These are phyloP conservation scores for Dysmachus trigonus DNA, from an alignment of 2,888 invertebrate genomes.

Conservation along the genomic window DNA sequence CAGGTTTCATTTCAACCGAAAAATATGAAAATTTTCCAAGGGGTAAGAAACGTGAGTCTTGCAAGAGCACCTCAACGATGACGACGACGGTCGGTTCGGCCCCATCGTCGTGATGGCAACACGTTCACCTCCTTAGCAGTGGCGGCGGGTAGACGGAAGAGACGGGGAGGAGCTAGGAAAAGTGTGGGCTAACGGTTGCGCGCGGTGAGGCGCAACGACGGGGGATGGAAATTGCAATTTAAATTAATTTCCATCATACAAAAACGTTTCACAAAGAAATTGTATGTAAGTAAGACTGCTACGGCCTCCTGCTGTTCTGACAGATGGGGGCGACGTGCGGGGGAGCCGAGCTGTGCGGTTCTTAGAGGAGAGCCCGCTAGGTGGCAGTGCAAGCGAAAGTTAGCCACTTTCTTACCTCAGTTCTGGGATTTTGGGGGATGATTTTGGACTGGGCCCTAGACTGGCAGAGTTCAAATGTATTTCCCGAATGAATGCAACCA, in stretches of 20 bases:
- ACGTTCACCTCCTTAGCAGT: background rate
- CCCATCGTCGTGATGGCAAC: background rate
- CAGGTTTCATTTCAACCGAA: constrained; percentile 34
- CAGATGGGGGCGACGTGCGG: background rate
- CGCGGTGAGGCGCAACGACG: background rate
- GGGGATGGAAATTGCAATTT: constrained; percentile 29
- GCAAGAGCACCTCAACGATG: too few relatives aligned
- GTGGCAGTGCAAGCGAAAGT: constrained; percentile 2
- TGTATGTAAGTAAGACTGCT: background rate
- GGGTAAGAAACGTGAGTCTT: background rate
- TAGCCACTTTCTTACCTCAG: constrained; percentile 7
- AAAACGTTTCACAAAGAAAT: constrained; percentile 20
- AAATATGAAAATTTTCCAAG: constrained; percentile 24
- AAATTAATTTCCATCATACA: constrained; percentile 36
- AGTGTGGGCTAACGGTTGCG: too few relatives aligned
- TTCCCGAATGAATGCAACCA: background rate
- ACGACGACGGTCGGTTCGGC: background rate
- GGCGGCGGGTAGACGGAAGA: background rate
- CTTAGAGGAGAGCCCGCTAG: background rate
- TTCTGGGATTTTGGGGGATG: background rate
- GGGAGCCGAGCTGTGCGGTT: background rate
- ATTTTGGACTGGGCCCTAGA: background rate
- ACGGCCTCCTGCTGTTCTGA: background rate
- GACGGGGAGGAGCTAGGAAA: background rate
- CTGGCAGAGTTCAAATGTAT: background rate